phyloP scores from a whole-genome alignment of 2,888 invertebrate species.

The Trisateles emortualis region DNA sequence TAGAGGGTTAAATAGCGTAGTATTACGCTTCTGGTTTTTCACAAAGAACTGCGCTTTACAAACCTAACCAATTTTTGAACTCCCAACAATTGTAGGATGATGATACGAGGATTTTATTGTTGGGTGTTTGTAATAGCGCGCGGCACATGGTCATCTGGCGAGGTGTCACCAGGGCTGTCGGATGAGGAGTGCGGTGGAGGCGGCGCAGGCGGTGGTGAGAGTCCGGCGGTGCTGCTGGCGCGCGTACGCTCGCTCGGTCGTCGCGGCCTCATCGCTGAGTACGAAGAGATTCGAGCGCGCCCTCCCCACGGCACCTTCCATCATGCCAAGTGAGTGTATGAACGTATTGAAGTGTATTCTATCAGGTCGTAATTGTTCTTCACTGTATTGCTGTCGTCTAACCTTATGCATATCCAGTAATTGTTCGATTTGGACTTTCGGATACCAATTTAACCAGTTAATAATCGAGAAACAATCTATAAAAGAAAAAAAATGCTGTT shows the following conservation, averaged over 20 bases:
- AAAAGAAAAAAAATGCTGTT: no score
- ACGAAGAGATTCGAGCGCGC: conserved; percentile 94
- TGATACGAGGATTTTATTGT: not conserved
- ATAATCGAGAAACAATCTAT: no score
- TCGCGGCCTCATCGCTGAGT: conserved; percentile 94
- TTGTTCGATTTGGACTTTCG: no score
- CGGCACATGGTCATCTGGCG: conserved; percentile 83
- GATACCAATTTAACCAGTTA: no score
- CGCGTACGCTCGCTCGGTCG: conserved; percentile 92
- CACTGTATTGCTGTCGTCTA: no score
- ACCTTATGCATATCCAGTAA: no score
- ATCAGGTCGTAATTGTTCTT: no score
- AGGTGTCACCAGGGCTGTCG: conserved; percentile 93
- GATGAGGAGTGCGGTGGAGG: conserved; percentile 95
- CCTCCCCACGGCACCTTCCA: conserved; percentile 96
- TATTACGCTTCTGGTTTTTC: no score
- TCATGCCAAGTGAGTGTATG: conserved; percentile 90
- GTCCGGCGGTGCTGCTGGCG: conserved; percentile 91
- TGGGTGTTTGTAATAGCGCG: conserved; percentile 55
- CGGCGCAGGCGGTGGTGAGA: conserved; percentile 82
- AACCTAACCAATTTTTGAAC: no score
- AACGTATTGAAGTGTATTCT: not conserved
- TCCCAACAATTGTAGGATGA: not conserved
- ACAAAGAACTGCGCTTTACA: no score
- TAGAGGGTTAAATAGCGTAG: no score